Evolutionary conservation across 35 echinoderm and acorn worm species (phyloP).

Genomic region (Patiria miniata): DNA sequence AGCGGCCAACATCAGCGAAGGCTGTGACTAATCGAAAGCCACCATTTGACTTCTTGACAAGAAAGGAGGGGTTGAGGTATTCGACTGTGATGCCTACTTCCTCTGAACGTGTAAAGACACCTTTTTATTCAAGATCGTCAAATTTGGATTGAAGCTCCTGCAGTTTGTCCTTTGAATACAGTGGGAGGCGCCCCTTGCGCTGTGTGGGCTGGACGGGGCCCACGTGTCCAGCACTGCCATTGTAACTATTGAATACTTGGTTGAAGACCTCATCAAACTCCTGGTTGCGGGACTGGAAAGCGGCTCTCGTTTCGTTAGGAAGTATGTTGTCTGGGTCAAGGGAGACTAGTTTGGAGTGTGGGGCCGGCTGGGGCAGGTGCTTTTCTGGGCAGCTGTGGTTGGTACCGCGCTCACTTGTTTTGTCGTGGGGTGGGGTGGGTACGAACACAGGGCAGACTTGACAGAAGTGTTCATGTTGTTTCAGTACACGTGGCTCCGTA

Average conservation of each 20-base stretch:
- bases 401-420: slow-evolving; percentile 7
- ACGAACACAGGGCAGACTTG: too few species aligned
- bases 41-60: too few species aligned
- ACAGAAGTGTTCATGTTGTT: slow-evolving; percentile 39
- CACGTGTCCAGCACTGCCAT: slow-evolving; percentile 51
- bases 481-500: slow-evolving; percentile 32
- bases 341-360: not conserved
- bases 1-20: too few species aligned
- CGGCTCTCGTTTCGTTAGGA: not conserved
- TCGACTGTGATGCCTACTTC: too few species aligned
- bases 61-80: too few species aligned
- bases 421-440: too few species aligned
- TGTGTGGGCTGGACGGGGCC: slow-evolving; percentile 70
- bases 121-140: slow-evolving; percentile 42
- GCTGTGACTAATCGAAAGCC: too few species aligned
- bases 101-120: too few species aligned
- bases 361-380: not conserved
- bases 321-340: slow-evolving; percentile 39
- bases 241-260: slow-evolving; percentile 40
- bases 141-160: slow-evolving; percentile 52
- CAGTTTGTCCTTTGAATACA: slow-evolving; percentile 39
- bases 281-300: slow-evolving; percentile 10
- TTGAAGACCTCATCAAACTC: slow-evolving; percentile 52
- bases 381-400: not conserved
- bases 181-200: slow-evolving; percentile 54